Percentiles rank a stretch among this genome's conserved stretches.
Evolutionary conservation across 2,888 invertebrate species (phyloP).

Genomic region (Drosophila merina): DNA sequence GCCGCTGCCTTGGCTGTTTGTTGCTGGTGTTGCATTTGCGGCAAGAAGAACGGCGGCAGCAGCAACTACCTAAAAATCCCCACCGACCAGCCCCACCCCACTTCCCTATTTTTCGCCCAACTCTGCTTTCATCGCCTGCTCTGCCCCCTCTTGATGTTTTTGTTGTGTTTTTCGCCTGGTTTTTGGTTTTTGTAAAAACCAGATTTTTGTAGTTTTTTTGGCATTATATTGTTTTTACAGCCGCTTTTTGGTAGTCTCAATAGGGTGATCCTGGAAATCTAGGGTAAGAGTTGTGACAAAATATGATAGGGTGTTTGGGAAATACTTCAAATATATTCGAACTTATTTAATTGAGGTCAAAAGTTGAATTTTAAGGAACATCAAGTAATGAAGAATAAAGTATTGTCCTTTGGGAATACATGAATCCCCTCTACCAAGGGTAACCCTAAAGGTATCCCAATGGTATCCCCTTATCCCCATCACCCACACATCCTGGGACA

Average conservation of each 20-base stretch:
- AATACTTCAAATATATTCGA: background rate
- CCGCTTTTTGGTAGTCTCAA: conserved; percentile 66
- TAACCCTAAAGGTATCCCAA: background rate
- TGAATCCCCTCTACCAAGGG: background rate
- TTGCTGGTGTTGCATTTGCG: conserved; percentile 48
- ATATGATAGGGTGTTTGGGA: background rate
- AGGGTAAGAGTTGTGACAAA: background rate
- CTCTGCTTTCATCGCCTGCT: conserved; percentile 40
- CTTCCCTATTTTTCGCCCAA: conserved; percentile 4
- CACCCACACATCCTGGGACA: conserved; percentile 21
- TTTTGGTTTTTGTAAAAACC: conserved; percentile 79
- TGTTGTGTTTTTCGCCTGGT: conserved; percentile 43
- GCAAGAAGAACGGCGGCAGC: conserved; percentile 29
- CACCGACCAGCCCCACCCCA: background rate
- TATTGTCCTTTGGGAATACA: no score
- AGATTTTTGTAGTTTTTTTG: conserved; percentile 81
- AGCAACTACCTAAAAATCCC: conserved; percentile 49
- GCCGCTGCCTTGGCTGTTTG: conserved; percentile 40
- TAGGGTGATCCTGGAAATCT: conserved; percentile 55
- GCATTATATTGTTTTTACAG: conserved; percentile 81
- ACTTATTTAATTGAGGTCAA: no score
- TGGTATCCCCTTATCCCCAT: background rate
- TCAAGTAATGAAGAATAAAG: no score
- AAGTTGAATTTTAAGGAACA: no score
- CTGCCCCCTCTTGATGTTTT: conserved; percentile 62